These are phyloP conservation scores for Gymnogyps californianus DNA, from an alignment of 2,113 vertebrate species.

Conservation along the genomic window DNA sequence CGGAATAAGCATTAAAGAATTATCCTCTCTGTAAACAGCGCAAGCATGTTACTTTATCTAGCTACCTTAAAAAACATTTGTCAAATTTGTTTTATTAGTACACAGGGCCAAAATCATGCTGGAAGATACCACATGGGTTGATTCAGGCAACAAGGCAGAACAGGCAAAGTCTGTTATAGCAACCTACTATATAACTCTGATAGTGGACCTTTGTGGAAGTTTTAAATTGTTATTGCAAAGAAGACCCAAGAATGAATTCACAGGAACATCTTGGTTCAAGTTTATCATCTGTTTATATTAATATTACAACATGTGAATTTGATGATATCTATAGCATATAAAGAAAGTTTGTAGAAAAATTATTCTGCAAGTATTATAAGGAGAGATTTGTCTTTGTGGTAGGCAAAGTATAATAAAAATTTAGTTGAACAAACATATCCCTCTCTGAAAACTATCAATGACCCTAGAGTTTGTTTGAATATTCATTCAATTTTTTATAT, in stretches of 20 bases:
- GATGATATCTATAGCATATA: neutral
- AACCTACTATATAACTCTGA: neutral
- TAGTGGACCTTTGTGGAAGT: neutral
- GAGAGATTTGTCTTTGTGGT: neutral
- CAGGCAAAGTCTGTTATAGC: neutral
- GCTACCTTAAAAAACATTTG: neutral
- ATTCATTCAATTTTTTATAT: neutral
- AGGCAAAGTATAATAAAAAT: neutral
- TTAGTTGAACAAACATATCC: neutral
- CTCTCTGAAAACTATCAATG: neutral
- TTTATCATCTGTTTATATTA: neutral
- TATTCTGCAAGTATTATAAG: neutral
- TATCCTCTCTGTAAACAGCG: rapidly evolving
- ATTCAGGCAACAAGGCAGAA: neutral
- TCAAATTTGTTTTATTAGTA: neutral
- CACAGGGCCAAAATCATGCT: neutral
- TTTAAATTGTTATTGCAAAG: neutral
- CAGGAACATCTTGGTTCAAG: neutral
- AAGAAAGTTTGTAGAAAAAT: neutral
- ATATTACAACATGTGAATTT: neutral
- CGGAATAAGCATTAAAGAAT: neutral
- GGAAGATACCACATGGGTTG: neutral
- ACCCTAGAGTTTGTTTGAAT: neutral
- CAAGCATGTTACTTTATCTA: neutral
- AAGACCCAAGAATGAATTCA: neutral